These are phyloP conservation scores for Neopipo cinnamomea DNA, from an alignment of 2,113 vertebrate species.

Conservation along the genomic window DNA sequence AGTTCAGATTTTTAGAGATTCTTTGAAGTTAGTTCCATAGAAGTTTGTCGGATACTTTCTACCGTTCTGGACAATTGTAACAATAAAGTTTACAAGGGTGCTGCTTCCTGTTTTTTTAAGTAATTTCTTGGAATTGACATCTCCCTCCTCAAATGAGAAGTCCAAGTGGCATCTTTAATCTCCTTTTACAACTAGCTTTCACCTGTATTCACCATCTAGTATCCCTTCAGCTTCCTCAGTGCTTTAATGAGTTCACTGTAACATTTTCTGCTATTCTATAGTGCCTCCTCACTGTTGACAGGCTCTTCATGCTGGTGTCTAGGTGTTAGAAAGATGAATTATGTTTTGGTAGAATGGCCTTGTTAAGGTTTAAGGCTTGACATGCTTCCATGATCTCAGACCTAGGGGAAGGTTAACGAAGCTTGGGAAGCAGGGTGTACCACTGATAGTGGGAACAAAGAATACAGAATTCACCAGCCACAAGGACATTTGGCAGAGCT, in stretches of 20 bases:
- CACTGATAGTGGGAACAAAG: not conserved
- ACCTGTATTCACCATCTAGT: not conserved
- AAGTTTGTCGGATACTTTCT: not conserved
- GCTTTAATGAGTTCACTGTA: not conserved
- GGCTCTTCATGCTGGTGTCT: not conserved
- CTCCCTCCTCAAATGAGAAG: not conserved
- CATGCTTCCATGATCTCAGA: not conserved
- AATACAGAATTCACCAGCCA: not conserved
- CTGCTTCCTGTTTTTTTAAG: not conserved
- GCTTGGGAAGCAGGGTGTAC: not conserved
- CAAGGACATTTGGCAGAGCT: not conserved
- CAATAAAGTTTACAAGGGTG: not conserved
- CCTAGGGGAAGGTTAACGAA: not conserved
- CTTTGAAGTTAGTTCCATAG: not conserved
- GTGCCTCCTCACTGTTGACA: not conserved
- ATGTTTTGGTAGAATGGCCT: not conserved
- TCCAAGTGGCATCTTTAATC: not conserved
- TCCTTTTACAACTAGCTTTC: not conserved
- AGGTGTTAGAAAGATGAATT: not conserved
- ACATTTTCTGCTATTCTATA: not conserved
- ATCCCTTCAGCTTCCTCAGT: not conserved
- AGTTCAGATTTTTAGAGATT: not conserved
- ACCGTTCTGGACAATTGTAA: not conserved
- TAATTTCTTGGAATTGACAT: not conserved
- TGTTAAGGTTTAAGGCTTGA: not conserved